Evolutionary conservation across 1,140 invertebrate genomes (phyloP).

Genomic region (Drosophila repletoides): DNA sequence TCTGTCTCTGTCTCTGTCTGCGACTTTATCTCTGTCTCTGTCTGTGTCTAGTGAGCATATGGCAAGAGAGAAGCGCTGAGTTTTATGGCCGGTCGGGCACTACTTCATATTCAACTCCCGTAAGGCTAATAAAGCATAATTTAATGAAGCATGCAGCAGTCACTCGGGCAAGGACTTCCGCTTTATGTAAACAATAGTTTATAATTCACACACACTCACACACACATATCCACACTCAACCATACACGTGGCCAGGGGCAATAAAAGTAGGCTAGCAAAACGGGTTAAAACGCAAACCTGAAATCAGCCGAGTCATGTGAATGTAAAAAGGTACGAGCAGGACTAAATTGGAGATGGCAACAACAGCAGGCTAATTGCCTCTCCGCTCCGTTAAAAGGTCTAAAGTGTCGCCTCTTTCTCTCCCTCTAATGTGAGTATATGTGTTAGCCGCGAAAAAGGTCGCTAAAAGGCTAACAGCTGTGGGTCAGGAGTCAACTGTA

Average conservation of each 20-base stretch:
- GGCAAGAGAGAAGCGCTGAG: slow-evolving; percentile 1
- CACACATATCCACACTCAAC: slow-evolving; percentile 9
- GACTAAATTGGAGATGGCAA: neutral
- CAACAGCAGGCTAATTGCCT: slow-evolving; percentile 27
- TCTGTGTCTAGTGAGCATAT: slow-evolving; percentile 7
- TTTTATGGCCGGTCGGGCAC: slow-evolving; percentile 42
- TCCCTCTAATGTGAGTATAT: neutral
- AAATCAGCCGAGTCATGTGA: slow-evolving; percentile 49
- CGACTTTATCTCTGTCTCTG: no score
- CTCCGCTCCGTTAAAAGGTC: no score
- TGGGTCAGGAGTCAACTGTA: no score
- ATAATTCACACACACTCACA: slow-evolving; percentile 61
- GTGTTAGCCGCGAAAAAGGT: neutral
- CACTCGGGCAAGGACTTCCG: slow-evolving; percentile 72
- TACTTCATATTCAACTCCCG: slow-evolving; percentile 80
- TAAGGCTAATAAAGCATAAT: slow-evolving; percentile 80
- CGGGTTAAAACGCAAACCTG: slow-evolving; percentile 48
- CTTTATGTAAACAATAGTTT: slow-evolving; percentile 80
- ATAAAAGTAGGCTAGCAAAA: slow-evolving; percentile 61
- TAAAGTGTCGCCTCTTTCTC: neutral
- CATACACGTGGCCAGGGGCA: slow-evolving; percentile 19
- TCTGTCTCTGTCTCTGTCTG: neutral
- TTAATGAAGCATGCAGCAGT: slow-evolving; percentile 77
- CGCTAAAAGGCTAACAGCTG: no score
- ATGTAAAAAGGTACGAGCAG: neutral